phyloP scores from a whole-genome alignment of 2,113 vertebrate genomes.

The Pangasianodon gigas region DNA sequence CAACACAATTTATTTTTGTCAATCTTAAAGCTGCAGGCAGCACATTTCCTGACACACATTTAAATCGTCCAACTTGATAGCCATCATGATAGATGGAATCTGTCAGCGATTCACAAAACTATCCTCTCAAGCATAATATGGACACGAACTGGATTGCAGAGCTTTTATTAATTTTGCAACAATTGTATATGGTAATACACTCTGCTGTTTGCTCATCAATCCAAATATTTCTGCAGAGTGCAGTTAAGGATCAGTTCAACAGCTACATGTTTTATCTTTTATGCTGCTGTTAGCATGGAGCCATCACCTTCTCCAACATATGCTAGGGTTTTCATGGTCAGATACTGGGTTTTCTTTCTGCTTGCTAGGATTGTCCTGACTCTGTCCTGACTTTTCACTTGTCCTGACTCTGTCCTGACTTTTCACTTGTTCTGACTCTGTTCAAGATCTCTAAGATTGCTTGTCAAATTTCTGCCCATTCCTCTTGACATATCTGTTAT shows the following conservation, averaged over 20 bases:
- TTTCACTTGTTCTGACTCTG: not conserved
- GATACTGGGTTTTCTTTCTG: not conserved
- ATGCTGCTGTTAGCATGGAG: not conserved
- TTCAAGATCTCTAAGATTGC: not conserved
- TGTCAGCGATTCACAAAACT: not conserved
- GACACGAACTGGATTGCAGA: not conserved
- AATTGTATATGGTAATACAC: not conserved
- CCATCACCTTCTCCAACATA: not conserved
- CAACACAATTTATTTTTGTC: no score
- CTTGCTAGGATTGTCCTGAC: not conserved
- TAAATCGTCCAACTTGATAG: not conserved
- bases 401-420: not conserved
- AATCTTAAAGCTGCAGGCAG: no score
- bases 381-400: not conserved
- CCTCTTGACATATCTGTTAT: not conserved
- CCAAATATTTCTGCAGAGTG: not conserved
- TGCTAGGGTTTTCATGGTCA: not conserved
- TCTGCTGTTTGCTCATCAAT: not conserved
- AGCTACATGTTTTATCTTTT: not conserved
- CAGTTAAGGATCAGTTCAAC: not conserved
- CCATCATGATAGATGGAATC: not conserved
- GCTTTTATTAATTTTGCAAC: not conserved
- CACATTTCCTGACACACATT: no score
- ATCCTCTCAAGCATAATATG: slow-evolving; percentile 38
- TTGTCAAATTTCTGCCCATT: not conserved